These are phyloP conservation scores for Myocastor coypus DNA, from an alignment of 2,113 vertebrate species.

Conservation along the genomic window DNA sequence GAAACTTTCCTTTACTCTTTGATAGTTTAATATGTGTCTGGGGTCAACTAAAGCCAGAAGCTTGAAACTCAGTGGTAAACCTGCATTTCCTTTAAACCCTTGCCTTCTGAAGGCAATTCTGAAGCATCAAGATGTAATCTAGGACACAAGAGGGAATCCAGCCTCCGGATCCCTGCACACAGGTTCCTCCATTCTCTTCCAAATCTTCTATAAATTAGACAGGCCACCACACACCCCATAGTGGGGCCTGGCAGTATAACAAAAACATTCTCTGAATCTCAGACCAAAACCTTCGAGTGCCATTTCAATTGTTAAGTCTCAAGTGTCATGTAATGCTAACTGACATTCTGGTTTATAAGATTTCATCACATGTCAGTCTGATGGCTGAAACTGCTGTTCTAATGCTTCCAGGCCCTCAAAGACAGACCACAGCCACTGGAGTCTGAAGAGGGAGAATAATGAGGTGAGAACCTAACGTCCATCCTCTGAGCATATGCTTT, in stretches of 20 bases:
- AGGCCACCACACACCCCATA: not conserved
- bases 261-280: not conserved
- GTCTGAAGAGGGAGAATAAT: not conserved
- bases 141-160: not conserved
- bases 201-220: not conserved
- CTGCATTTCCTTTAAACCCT: not conserved
- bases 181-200: not conserved
- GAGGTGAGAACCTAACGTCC: not conserved
- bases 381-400: slow-evolving; percentile 40
- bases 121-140: not conserved
- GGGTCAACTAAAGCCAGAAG: not conserved
- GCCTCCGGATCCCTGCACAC: not conserved
- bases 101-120: not conserved
- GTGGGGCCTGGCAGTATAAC: not conserved
- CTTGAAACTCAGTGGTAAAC: not conserved
- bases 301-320: not conserved
- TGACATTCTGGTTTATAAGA: slow-evolving; percentile 48
- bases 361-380: slow-evolving; percentile 38
- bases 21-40: not conserved
- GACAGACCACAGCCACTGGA: not conserved
- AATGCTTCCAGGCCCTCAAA: not conserved
- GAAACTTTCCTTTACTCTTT: slow-evolving; percentile 28
- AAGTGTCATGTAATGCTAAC: slow-evolving; percentile 48
- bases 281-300: not conserved
- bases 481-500: not conserved